phyloP scores from a whole-genome alignment of 2,113 vertebrate species.

The Catagonus wagneri region DNA sequence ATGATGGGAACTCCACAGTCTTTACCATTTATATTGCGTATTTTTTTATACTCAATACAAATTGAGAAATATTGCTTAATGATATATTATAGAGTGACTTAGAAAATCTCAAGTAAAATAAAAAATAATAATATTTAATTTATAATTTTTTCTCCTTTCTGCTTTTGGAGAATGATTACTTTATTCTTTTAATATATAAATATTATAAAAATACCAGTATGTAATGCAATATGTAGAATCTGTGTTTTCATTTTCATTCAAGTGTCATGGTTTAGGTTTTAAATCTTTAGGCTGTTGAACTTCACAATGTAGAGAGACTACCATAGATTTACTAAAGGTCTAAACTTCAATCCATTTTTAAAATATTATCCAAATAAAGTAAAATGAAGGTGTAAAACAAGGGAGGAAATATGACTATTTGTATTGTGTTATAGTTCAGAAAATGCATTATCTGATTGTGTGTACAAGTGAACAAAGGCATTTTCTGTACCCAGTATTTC shows the following conservation, averaged over 20 bases:
- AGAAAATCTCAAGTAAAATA: background rate
- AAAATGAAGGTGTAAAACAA: background rate
- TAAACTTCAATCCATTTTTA: background rate
- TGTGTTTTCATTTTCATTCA: background rate
- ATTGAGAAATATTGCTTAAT: background rate
- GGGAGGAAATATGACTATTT: background rate
- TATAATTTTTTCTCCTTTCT: background rate
- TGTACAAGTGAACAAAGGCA: background rate
- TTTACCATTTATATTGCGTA: background rate
- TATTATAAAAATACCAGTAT: background rate
- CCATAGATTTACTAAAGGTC: background rate
- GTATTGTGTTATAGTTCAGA: background rate
- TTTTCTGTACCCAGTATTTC: background rate
- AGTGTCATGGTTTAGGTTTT: background rate
- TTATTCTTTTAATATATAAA: background rate
- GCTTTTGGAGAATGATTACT: background rate
- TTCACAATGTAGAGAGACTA: background rate
- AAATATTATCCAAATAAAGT: conserved; percentile 50
- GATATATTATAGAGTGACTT: background rate
- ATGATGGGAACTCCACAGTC: no score
- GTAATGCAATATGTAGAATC: background rate
- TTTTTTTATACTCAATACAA: background rate
- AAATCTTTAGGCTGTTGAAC: background rate
- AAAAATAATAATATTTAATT: background rate
- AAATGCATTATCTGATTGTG: background rate